A percentile compares a stretch with the other conserved stretches of the same genome.
These are phyloP conservation scores for Rhipidura dahli DNA, from an alignment of 2,113 vertebrate species.

Conservation along the genomic window DNA sequence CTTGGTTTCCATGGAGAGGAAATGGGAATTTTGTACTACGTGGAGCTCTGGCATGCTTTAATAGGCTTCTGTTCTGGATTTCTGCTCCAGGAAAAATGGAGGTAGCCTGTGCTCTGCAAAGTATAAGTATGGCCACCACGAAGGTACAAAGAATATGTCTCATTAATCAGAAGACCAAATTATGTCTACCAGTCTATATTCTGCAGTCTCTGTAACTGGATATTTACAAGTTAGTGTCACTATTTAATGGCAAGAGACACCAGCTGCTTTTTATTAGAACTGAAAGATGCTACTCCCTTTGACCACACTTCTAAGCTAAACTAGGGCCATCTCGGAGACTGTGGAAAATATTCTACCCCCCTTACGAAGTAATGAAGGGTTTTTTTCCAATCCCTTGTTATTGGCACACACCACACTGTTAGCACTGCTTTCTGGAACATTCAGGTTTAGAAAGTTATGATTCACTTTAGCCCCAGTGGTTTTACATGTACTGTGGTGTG, in stretches of 20 bases:
- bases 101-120: not conserved
- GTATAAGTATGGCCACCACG: not conserved
- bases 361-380: not conserved
- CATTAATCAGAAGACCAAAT: not conserved
- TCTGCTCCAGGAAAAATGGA: not conserved
- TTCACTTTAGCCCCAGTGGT: not conserved
- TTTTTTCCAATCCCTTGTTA: not conserved
- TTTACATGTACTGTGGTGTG: not conserved
- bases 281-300: not conserved
- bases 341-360: not conserved
- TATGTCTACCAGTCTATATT: not conserved
- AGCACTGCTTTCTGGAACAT: not conserved
- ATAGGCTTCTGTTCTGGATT: not conserved
- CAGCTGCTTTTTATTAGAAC: not conserved
- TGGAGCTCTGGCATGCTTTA: not conserved
- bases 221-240: not conserved
- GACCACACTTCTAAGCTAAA: not conserved
- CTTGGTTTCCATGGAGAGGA: not conserved
- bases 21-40: not conserved
- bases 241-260: not conserved
- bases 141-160: not conserved
- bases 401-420: not conserved
- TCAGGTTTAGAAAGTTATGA: slow-evolving; percentile 5
- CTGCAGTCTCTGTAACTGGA: not conserved
- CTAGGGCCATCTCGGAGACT: not conserved